phyloP scores from a whole-genome alignment of 2,113 vertebrate genomes.

The Micronycteris hirsuta region DNA sequence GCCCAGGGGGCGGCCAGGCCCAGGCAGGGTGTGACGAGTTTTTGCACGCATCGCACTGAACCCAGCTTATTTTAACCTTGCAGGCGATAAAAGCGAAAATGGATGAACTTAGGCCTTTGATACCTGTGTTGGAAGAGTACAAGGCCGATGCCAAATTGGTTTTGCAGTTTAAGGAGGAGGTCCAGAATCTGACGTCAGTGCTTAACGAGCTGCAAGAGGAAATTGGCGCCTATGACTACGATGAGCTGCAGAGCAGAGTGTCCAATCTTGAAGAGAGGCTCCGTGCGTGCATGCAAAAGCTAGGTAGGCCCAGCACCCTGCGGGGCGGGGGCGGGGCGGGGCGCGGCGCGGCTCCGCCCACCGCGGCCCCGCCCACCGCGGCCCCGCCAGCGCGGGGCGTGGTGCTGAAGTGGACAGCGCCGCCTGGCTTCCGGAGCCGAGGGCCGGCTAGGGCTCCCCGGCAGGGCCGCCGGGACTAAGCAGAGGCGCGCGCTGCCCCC shows the following conservation, averaged over 20 bases:
- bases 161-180: constrained; percentile 99
- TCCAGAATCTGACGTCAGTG: constrained; percentile 99
- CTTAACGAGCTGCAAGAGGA: constrained; percentile 98
- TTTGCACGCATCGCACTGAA: constrained; percentile 94
- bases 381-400: constrained; percentile 70
- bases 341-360: constrained; percentile 28
- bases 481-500: not conserved
- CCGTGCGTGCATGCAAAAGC: constrained; percentile 99
- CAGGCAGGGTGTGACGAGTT: constrained; percentile 85
- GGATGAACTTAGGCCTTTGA: constrained; percentile 99
- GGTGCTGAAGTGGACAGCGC: constrained; percentile 69
- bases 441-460: not conserved
- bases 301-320: constrained; percentile 93
- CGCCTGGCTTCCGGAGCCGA: not conserved
- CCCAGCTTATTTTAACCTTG: constrained; percentile 98
- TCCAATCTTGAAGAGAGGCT: constrained; percentile 99
- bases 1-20: constrained; percentile 78
- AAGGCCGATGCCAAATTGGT: constrained; percentile 99
- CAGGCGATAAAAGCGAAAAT: constrained; percentile 99
- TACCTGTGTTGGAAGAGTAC: constrained; percentile 99
- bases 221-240: constrained; percentile 99
- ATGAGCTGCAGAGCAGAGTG: constrained; percentile 98
- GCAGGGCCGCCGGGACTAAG: not conserved
- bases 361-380: constrained; percentile 44
- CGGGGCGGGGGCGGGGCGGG: constrained; percentile 67